phyloP scores from a whole-genome alignment of 1,140 invertebrate genomes.

The Panonychus citri region DNA sequence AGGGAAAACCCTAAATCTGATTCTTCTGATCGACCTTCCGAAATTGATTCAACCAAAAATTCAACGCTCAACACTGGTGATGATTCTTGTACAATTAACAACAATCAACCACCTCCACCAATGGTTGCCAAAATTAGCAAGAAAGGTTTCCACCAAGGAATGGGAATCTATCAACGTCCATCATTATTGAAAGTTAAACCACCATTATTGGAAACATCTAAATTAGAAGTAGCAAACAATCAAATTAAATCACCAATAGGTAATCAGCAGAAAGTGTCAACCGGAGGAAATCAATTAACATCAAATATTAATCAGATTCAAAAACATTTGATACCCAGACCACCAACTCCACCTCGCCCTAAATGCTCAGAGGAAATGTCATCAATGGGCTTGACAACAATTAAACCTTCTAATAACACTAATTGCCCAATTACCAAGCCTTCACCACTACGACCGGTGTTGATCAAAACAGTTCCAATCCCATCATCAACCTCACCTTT shows the following conservation, averaged over 20 bases:
- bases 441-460: too few relatives aligned
- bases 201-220: slow-evolving; percentile 5
- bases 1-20: slow-evolving; percentile 29
- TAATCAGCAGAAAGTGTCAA: too few relatives aligned
- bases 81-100: slow-evolving; percentile 6
- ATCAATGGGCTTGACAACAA: too few relatives aligned
- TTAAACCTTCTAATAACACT: background rate
- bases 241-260: too few relatives aligned
- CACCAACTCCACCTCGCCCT: background rate
- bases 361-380: too few relatives aligned
- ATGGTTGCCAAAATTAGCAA: slow-evolving; percentile 4
- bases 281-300: too few relatives aligned
- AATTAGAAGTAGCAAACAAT: background rate
- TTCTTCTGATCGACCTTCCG: background rate
- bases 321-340: background rate
- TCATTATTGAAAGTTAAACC: slow-evolving; percentile 9
- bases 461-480: background rate
- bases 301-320: background rate
- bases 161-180: slow-evolving; percentile 1
- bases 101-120: background rate
- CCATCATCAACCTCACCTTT: background rate
- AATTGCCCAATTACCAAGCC: background rate
- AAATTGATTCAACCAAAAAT: background rate
- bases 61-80: slow-evolving; percentile 3
- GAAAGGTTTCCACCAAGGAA: slow-evolving; percentile 10